Conservation (phyloP, 2,888 invertebrate genomes). For the Cacoxenus indagator region DNA sequence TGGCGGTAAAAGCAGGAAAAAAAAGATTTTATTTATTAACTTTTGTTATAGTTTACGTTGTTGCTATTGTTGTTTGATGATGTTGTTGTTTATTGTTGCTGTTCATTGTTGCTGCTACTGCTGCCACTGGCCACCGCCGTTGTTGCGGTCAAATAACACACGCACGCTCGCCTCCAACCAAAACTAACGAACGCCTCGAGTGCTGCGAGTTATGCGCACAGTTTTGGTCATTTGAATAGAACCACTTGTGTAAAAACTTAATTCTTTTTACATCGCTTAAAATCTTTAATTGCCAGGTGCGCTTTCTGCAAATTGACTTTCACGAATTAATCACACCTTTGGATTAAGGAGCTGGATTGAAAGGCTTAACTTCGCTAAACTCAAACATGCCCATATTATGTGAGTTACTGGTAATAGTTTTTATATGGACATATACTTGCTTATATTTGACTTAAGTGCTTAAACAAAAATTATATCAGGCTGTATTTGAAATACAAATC, state of each 20-base stretch:
- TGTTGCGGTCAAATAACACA: slow-evolving; percentile 45
- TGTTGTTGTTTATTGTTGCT: slow-evolving; percentile 35
- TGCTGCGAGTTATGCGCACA: not conserved
- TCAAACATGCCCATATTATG: no score
- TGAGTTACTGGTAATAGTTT: no score
- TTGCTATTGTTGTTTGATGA: slow-evolving; percentile 38
- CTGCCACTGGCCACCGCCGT: no score
- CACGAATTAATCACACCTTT: no score
- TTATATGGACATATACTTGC: no score
- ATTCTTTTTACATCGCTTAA: not conserved
- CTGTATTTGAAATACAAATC: no score
- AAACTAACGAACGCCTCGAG: not conserved
- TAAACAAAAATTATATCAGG: no score
- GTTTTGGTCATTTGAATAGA: not conserved
- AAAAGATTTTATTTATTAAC: slow-evolving; percentile 53
- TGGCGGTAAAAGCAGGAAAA: slow-evolving; percentile 33
- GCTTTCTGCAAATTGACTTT: no score
- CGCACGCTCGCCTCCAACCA: not conserved
- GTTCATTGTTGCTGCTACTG: slow-evolving; percentile 40
- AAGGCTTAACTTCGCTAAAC: no score
- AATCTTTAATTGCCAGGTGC: no score
- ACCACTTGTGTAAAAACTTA: not conserved
- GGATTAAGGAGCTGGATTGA: no score
- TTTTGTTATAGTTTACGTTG: slow-evolving; percentile 16
- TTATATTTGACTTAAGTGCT: no score